Percentiles rank a stretch among this genome's conserved stretches.
Evolutionary conservation across 2,113 vertebrate genomes (phyloP).

Genomic region (Beaufortia kweichowensis): DNA sequence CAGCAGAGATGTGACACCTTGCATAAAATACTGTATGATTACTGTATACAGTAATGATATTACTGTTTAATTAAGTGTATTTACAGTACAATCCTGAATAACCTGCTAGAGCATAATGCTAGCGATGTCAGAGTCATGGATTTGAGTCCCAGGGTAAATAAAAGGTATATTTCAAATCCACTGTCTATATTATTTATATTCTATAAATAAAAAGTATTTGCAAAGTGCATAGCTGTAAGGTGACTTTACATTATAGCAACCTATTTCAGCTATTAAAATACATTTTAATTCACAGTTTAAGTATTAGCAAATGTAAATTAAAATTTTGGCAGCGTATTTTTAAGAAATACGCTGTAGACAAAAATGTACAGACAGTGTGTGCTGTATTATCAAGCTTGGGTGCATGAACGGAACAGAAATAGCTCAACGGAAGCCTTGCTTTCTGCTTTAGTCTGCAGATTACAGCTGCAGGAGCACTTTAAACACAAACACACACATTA

Average conservation of each 20-base stretch:
- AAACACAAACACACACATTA: no score
- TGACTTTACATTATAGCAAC: no score
- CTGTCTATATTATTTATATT: no score
- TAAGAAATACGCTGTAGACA: no score
- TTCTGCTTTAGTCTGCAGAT: conserved; percentile 44
- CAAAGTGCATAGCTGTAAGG: neutral
- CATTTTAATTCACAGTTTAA: no score
- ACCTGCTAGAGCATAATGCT: neutral
- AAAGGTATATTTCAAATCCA: no score
- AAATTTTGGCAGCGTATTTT: neutral
- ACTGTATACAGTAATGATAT: no score
- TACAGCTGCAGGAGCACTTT: conserved; percentile 49
- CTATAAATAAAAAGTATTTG: neutral
- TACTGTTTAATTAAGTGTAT: no score
- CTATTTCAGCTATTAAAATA: no score
- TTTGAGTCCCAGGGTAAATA: no score
- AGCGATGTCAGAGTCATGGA: no score
- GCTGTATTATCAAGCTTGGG: conserved; percentile 47
- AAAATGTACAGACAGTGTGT: conserved; percentile 33
- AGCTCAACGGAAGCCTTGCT: conserved; percentile 45
- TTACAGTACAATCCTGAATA: neutral
- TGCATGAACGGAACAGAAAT: conserved; percentile 53
- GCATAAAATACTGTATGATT: neutral
- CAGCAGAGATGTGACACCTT: conserved; percentile 2
- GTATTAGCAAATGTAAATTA: no score